Conservation (phyloP, 2,797 vertebrate genomes). For the Delichon dasypus region DNA sequence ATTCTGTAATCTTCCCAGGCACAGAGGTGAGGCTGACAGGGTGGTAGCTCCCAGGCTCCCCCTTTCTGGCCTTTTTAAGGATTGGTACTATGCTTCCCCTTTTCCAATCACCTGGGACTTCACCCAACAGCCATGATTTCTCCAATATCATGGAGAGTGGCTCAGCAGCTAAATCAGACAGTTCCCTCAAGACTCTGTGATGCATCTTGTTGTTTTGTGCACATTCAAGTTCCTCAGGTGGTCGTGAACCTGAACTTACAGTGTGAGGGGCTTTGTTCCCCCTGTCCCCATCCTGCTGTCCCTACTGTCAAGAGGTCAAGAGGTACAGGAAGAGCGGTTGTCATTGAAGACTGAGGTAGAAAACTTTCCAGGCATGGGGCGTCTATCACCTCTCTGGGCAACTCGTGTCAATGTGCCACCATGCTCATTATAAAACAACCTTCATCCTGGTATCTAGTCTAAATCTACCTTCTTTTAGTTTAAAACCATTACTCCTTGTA, state of each 20-base stretch:
- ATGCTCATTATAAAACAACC: rapidly evolving
- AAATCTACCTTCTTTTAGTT: neutral
- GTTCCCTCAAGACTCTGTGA: no score
- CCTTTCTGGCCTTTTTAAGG: no score
- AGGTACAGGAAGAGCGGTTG: neutral
- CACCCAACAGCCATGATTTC: no score
- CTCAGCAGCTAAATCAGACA: no score
- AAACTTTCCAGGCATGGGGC: neutral
- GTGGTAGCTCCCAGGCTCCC: no score
- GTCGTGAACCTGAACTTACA: rapidly evolving
- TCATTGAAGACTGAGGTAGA: neutral
- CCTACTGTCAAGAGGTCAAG: neutral
- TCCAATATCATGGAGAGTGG: no score
- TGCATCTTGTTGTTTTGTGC: no score
- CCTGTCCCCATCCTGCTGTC: neutral
- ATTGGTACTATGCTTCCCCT: no score
- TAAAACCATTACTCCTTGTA: neutral
- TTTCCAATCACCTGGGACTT: no score
- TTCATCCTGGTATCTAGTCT: neutral
- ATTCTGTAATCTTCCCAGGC: no score
- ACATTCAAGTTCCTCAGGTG: neutral
- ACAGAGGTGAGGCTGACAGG: no score
- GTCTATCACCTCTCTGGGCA: neutral
- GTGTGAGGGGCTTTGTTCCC: neutral
- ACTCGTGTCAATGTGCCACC: rapidly evolving